These are phyloP conservation scores for Fabriciana adippe DNA, from an alignment of 2,888 invertebrate species.

Conservation along the genomic window DNA sequence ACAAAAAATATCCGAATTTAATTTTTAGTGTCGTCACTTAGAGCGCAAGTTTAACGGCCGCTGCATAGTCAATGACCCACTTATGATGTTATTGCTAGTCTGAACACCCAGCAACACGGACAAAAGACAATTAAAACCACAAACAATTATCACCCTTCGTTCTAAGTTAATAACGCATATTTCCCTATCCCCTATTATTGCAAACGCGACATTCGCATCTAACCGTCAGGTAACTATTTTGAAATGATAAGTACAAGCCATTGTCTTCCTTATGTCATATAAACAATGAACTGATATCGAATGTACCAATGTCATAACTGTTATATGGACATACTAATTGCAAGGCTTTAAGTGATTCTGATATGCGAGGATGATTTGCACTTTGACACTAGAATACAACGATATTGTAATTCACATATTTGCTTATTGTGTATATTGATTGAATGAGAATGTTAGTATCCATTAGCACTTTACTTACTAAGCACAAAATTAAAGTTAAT, in stretches of 20 bases:
- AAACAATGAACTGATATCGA: not conserved
- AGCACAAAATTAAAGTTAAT: too few relatives aligned
- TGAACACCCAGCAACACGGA: slow-evolving; percentile 13
- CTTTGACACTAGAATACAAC: too few relatives aligned
- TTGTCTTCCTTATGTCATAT: slow-evolving; percentile 7
- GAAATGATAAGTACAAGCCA: slow-evolving; percentile 16
- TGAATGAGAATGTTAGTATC: too few relatives aligned
- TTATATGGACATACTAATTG: slow-evolving; percentile 4
- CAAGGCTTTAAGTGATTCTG: not conserved
- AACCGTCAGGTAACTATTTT: not conserved
- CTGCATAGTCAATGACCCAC: slow-evolving; percentile 35
- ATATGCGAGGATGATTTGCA: not conserved
- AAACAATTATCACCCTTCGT: slow-evolving; percentile 23
- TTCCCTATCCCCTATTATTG: slow-evolving; percentile 7
- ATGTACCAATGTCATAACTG: slow-evolving; percentile 1
- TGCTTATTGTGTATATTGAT: too few relatives aligned
- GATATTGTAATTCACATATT: too few relatives aligned
- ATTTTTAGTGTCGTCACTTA: slow-evolving; percentile 11
- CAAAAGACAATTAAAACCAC: slow-evolving; percentile 6
- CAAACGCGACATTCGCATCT: slow-evolving; percentile 3
- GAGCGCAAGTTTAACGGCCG: slow-evolving; percentile 35
- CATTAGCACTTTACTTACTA: too few relatives aligned
- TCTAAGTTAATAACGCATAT: slow-evolving; percentile 9
- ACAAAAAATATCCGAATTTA: too few relatives aligned
- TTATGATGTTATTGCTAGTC: slow-evolving; percentile 17